Evolutionary conservation across 2,888 invertebrate genomes (phyloP).

Genomic region (Furcula furcula): DNA sequence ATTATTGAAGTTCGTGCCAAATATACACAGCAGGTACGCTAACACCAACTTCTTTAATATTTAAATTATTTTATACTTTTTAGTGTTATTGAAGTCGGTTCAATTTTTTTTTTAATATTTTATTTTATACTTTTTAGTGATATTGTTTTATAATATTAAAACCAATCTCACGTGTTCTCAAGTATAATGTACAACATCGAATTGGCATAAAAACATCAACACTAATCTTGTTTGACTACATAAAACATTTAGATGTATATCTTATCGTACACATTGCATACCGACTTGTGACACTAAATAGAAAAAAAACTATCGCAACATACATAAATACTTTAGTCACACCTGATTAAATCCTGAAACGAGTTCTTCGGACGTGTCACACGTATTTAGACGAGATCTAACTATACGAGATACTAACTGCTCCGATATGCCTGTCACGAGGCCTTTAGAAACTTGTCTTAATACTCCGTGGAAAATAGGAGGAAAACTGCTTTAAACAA

Average conservation of each 20-base stretch:
- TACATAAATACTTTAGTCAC: conserved; percentile 13
- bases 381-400: conserved; percentile 6
- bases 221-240: neutral
- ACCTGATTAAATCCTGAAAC: conserved; percentile 16
- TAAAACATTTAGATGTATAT: conserved; percentile 1
- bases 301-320: conserved; percentile 15
- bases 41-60: no score
- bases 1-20: no score
- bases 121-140: no score
- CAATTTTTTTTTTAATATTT: no score
- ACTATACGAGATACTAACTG: conserved; percentile 6
- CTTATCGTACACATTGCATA: neutral
- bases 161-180: no score
- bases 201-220: neutral
- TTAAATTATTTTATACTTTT: no score
- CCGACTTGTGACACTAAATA: conserved; percentile 5
- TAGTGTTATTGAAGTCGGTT: no score
- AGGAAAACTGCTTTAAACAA: neutral
- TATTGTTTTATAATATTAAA: no score
- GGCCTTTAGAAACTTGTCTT: conserved; percentile 1
- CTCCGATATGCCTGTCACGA: conserved; percentile 16
- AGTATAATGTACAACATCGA: neutral
- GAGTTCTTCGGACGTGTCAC: conserved; percentile 22
- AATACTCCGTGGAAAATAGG: neutral
- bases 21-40: no score